A percentile compares a stretch with the other conserved stretches of the same genome.
These are phyloP conservation scores for Brenthis ino DNA, from an alignment of 2,888 invertebrate genomes.

Conservation along the genomic window DNA sequence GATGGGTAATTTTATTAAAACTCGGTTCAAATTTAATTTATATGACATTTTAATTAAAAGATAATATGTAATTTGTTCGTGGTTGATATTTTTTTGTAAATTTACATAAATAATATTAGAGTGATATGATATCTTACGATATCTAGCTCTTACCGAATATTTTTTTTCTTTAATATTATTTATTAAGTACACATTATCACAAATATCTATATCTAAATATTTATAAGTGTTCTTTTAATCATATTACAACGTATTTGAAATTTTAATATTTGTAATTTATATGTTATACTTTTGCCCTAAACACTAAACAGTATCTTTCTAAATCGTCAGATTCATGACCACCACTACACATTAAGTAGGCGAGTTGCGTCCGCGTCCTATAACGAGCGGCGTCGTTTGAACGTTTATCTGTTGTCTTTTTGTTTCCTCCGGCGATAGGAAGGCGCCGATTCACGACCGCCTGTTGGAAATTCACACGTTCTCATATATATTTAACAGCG, in stretches of 20 bases:
- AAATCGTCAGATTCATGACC: slow-evolving; percentile 29
- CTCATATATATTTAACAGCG: slow-evolving; percentile 4
- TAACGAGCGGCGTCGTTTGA: slow-evolving; percentile 52
- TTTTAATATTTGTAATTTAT: background rate
- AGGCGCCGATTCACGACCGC: slow-evolving; percentile 16
- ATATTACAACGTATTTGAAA: no score
- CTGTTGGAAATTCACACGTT: slow-evolving; percentile 23
- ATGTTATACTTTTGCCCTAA: background rate
- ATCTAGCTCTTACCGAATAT: background rate
- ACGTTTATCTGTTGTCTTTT: slow-evolving; percentile 42
- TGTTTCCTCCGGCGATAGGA: slow-evolving; percentile 44
- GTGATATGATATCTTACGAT: background rate
- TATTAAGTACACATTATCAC: no score
- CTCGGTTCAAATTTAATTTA: no score
- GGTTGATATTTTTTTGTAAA: background rate
- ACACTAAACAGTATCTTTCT: background rate
- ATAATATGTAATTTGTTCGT: no score
- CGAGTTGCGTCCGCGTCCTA: slow-evolving; percentile 46
- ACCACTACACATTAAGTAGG: slow-evolving; percentile 37
- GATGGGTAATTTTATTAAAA: no score
- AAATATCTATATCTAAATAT: no score
- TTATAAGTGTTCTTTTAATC: no score
- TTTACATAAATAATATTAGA: background rate
- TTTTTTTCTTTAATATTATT: no score
- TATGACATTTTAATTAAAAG: no score